phyloP scores from a whole-genome alignment of 2,113 vertebrate species.

The Platichthys flesus region DNA sequence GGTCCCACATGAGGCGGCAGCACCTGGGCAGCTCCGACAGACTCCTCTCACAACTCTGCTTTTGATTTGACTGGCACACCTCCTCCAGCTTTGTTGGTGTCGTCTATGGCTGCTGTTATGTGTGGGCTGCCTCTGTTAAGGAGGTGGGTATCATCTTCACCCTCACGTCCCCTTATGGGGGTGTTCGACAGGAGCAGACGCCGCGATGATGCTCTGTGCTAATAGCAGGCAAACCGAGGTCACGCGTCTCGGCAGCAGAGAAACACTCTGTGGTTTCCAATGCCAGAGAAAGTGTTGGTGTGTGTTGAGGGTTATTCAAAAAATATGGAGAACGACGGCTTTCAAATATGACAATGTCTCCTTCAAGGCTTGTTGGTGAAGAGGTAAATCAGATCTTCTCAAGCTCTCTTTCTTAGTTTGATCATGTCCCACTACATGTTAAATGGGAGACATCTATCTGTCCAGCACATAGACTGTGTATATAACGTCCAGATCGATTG shows the following conservation, averaged over 20 bases:
- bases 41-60: constrained; percentile 40
- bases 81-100: constrained; percentile 69
- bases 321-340: too few relatives aligned
- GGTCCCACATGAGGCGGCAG: constrained; percentile 47
- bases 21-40: constrained; percentile 63
- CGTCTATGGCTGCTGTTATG: constrained; percentile 68
- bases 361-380: background rate
- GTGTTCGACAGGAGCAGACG: constrained; percentile 23
- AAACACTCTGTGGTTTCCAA: background rate
- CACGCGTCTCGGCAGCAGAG: constrained; percentile 8
- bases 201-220: constrained; percentile 7
- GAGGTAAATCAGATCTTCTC: too few relatives aligned
- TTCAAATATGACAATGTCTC: too few relatives aligned
- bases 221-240: constrained; percentile 14
- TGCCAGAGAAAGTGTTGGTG: background rate
- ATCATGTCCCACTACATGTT: too few relatives aligned
- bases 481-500: too few relatives aligned
- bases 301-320: too few relatives aligned
- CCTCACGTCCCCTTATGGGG: constrained; percentile 69
- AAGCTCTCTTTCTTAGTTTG: too few relatives aligned
- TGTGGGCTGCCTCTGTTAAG: constrained; percentile 59
- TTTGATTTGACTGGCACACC: constrained; percentile 64
- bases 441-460: too few relatives aligned
- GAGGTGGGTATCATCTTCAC: constrained; percentile 67
- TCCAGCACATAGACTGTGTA: too few relatives aligned